phyloP scores from a whole-genome alignment of 2,113 vertebrate genomes.

The Brevimyrus niger region DNA sequence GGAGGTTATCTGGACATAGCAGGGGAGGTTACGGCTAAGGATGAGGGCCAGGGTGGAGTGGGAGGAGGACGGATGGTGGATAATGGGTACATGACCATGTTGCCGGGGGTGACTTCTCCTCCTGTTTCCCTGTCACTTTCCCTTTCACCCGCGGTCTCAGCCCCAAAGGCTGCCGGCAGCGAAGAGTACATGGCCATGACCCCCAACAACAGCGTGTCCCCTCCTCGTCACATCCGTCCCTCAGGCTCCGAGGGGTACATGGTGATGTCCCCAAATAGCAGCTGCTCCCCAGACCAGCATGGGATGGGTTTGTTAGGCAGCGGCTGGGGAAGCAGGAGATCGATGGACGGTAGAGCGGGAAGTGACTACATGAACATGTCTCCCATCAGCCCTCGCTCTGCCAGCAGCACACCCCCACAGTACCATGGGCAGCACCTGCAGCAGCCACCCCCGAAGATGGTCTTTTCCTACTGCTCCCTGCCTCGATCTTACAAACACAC shows the following conservation, averaged over 20 bases:
- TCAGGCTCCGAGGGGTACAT: constrained; percentile 63
- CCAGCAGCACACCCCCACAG: constrained; percentile 55
- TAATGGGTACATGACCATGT: constrained; percentile 65
- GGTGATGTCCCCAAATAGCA: constrained; percentile 68
- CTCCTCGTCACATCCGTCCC: constrained; percentile 56
- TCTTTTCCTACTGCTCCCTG: constrained; percentile 63
- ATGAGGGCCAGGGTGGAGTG: constrained; percentile 44
- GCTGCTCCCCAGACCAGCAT: constrained; percentile 61
- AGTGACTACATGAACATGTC: constrained; percentile 75
- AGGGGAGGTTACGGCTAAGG: constrained; percentile 33
- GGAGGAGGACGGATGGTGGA: constrained; percentile 41
- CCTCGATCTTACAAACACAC: constrained; percentile 62
- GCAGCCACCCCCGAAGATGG: constrained; percentile 53
- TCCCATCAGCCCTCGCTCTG: constrained; percentile 57
- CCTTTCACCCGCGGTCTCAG: constrained; percentile 45
- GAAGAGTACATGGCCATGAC: constrained; percentile 71
- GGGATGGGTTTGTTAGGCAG: constrained; percentile 28
- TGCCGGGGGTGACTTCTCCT: constrained; percentile 61
- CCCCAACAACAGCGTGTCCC: constrained; percentile 60
- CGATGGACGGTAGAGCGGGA: constrained; percentile 50
- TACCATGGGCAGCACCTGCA: constrained; percentile 57
- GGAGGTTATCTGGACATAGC: constrained; percentile 31
- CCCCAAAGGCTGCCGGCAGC: constrained; percentile 42
- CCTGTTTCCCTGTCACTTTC: constrained; percentile 55
- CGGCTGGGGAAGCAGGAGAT: constrained; percentile 53